Evolutionary conservation across 2,113 vertebrate species (phyloP), one percentile per base, ranked within the genome.

Genomic region (Poecilia latipinna): DNA sequence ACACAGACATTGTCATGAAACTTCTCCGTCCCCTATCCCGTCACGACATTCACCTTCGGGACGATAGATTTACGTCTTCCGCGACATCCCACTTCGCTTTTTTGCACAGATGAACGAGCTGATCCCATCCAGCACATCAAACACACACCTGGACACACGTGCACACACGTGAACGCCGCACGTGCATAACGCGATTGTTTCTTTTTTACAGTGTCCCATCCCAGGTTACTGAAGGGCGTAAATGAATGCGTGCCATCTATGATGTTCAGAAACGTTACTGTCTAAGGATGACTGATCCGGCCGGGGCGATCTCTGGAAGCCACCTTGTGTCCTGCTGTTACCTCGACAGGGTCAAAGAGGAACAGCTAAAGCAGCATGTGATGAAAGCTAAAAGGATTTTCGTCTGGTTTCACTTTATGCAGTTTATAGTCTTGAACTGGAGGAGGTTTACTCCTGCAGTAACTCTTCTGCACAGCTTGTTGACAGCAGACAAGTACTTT

Each of bases 361-460:
- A 83, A n/a, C 60, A 72, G 61, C 28, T 77, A 51, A 0, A 74
- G 71, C 12, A 69, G 72, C 48, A 48, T n/a, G 39, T 65, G 71
- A 72, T 82, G 67, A 78, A 80, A 65, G 71, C 44, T 31, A 8
- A 72, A 8, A n/a, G 29, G 66, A 82, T 70, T 67, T 65, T 39
- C 11, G 65, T 71, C 65, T 69, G 77, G 35, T 78, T 78, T 79
- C 48, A 68, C 44, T 84, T 19, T 5, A 26, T 48, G 13, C 39
- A 63, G 33, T 61, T 19, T 37, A 11, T 35, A 71, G 61, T 80
- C 60, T 71, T 86, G 72, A n/a, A 75, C 82, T 61, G 69, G 29
- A 44, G 8, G 35, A 54, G 31, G 63, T 66, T 73, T 62, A 54
- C 64, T 60, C 66, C 76, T 62, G 73, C 68, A 51, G 61, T 13